Evolutionary conservation across 2,888 invertebrate species (phyloP), one percentile per base, ranked within the genome.

Genomic region (Cerastis rubricosa): DNA sequence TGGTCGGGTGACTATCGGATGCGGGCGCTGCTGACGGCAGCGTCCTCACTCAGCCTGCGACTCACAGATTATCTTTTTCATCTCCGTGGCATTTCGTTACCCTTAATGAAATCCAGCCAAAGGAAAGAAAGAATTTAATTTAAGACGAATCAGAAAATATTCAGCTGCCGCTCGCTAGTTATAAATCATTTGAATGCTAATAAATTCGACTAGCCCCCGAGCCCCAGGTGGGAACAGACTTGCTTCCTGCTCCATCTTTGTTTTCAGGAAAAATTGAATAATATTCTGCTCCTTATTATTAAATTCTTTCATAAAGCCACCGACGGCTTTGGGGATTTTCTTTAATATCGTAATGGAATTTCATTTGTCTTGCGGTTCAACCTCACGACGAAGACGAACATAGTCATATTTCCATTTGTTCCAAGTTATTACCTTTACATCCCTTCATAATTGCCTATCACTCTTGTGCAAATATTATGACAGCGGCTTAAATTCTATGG

Each of bases 131-230:
- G 95, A 96, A 96, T 96, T 96, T 96, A 96, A 96, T 96, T 96
- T 96, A 95, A 95, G 95, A 93, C 93, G 96, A 96, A 96, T 96
- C 96, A 95, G 95, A 96, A 96, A 95, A 96, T 96, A 95, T 96
- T 96, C 96, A 96, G 95, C 95, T 95, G 95, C 95, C 95, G 93
- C 94, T 94, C 92, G 94, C 96, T 96, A 96, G 96, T 96, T 96
- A 96, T 96, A 96, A 96, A 96, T 96, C 96, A 96, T 96, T 96
- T 96, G 96, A 96, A 96, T 96, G 96, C 96, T 96, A 96, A 96
- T 96, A 96, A 96, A 96, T 96, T 96, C 96, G 94, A 95, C 94
- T 95, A 93, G 94, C 92, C 94, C 91, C 90, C 88, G 91, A 93
- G 92, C 92, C 93, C 93, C 95, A 95, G 96, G 95, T 95, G 95